phyloP scores from a whole-genome alignment of 2,888 invertebrate species.

The Drosophila demipolita region DNA sequence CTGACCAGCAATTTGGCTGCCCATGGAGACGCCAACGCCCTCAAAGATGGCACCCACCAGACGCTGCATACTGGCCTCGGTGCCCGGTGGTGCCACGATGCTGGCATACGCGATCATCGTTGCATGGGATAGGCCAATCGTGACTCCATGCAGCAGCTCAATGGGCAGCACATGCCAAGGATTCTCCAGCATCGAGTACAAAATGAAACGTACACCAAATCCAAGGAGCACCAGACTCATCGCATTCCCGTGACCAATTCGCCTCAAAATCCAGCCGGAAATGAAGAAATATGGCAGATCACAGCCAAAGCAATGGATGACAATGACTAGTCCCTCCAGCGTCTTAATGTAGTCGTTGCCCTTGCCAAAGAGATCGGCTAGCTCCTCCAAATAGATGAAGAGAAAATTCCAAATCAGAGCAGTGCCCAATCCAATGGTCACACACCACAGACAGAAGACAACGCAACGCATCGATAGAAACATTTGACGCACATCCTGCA shows the following conservation, averaged over 20 bases:
- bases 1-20: slow-evolving; percentile 91
- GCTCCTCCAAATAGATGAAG: slow-evolving; percentile 93
- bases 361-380: slow-evolving; percentile 85
- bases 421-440: slow-evolving; percentile 93
- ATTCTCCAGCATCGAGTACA: slow-evolving; percentile 92
- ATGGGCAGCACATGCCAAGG: slow-evolving; percentile 94
- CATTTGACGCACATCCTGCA: slow-evolving; percentile 89
- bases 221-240: slow-evolving; percentile 93
- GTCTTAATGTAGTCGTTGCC: slow-evolving; percentile 89
- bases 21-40: slow-evolving; percentile 92
- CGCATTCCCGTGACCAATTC: slow-evolving; percentile 92
- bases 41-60: slow-evolving; percentile 95
- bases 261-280: slow-evolving; percentile 91
- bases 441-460: slow-evolving; percentile 92
- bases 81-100: slow-evolving; percentile 92
- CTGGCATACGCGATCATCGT: slow-evolving; percentile 95
- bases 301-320: slow-evolving; percentile 92
- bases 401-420: slow-evolving; percentile 95
- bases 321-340: slow-evolving; percentile 90
- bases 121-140: slow-evolving; percentile 94
- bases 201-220: slow-evolving; percentile 92
- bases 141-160: slow-evolving; percentile 94
- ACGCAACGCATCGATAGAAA: slow-evolving; percentile 89
- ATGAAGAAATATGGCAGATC: slow-evolving; percentile 95
- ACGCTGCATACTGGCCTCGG: slow-evolving; percentile 95